Conservation (phyloP, 2,888 invertebrate genomes). For the Alentia gelatinosa region DNA sequence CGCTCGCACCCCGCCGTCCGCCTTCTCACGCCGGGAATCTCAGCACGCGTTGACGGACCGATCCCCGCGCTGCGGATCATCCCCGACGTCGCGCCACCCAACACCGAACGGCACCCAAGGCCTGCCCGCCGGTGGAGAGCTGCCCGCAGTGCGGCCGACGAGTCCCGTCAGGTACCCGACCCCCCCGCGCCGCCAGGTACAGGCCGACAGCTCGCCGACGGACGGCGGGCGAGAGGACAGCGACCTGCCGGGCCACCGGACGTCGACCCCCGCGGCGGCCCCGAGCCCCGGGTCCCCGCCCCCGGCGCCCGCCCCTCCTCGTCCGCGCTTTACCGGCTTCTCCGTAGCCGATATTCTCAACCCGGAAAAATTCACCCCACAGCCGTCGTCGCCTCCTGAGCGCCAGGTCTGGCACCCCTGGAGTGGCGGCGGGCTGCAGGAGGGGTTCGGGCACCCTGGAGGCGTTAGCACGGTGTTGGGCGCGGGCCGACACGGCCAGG, state of each 20-base stretch:
- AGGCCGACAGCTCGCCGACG: neutral
- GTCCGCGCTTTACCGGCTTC: slow-evolving; percentile 52
- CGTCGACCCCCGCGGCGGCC: neutral
- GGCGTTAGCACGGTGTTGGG: neutral
- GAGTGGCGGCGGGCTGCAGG: neutral
- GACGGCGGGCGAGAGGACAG: neutral
- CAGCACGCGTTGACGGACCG: neutral
- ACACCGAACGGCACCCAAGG: neutral
- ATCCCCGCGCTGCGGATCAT: neutral
- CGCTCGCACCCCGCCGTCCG: neutral
- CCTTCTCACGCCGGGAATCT: neutral
- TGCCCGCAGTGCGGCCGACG: neutral
- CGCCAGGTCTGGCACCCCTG: neutral
- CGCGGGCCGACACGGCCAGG: neutral
- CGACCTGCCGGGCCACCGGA: neutral
- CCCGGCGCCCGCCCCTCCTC: neutral
- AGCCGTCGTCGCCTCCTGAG: neutral
- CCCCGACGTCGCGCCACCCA: neutral
- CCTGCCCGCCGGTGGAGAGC: neutral
- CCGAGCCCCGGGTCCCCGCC: neutral
- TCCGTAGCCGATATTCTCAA: slow-evolving; percentile 61
- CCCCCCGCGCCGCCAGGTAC: too few relatives aligned
- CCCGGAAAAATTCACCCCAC: slow-evolving; percentile 51
- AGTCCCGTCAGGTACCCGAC: neutral
- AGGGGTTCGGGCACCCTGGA: neutral